Percentiles rank a stretch among this genome's conserved stretches.
Conservation (phyloP, 2,888 invertebrate species). For the Taenaris catops region DNA sequence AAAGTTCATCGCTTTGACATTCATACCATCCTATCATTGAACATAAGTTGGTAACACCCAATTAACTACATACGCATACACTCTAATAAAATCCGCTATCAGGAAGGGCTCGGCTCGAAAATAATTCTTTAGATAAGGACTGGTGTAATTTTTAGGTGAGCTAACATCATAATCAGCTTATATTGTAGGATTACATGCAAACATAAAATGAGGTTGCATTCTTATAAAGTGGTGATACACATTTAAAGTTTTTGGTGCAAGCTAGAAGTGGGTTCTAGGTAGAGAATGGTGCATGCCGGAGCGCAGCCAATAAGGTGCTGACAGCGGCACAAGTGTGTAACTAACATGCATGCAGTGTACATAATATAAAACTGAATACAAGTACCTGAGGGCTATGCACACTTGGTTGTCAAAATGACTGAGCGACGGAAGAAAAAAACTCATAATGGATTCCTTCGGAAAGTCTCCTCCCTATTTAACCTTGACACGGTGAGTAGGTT, state of each 20-base stretch:
- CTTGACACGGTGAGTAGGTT: slow-evolving; percentile 87
- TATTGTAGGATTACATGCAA: slow-evolving; percentile 46
- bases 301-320: slow-evolving; percentile 64
- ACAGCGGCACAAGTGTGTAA: slow-evolving; percentile 74
- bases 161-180: slow-evolving; percentile 69
- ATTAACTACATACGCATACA: slow-evolving; percentile 61
- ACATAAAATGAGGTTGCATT: slow-evolving; percentile 48
- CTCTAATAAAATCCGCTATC: slow-evolving; percentile 72
- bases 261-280: slow-evolving; percentile 77
- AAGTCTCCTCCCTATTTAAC: slow-evolving; percentile 93
- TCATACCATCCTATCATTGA: slow-evolving; percentile 73
- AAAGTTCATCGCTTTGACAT: slow-evolving; percentile 80
- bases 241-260: slow-evolving; percentile 69
- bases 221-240: slow-evolving; percentile 43
- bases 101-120: slow-evolving; percentile 67
- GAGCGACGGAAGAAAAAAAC: slow-evolving; percentile 79
- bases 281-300: slow-evolving; percentile 75
- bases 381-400: slow-evolving; percentile 64
- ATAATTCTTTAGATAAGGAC: slow-evolving; percentile 66
- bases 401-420: slow-evolving; percentile 70
- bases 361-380: slow-evolving; percentile 67
- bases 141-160: slow-evolving; percentile 55
- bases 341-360: slow-evolving; percentile 80
- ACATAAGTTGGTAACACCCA: slow-evolving; percentile 66
- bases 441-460: slow-evolving; percentile 89